Evolutionary conservation across 2,797 vertebrate species (phyloP), one percentile per base, ranked within the genome.

Genomic region (Typhlichthys eigenmanni): DNA sequence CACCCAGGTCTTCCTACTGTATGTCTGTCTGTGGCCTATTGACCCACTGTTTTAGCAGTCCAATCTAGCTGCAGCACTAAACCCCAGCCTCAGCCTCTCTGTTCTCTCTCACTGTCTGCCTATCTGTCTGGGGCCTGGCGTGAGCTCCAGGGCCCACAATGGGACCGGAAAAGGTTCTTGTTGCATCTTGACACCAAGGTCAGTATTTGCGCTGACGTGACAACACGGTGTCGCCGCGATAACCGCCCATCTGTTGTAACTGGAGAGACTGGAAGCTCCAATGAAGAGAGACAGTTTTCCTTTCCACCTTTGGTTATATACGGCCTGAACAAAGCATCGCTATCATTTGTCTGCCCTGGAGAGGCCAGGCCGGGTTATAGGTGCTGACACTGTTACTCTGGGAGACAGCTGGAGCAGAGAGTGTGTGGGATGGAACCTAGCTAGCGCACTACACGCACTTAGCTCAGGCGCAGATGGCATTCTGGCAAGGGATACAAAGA

Each of bases 111-210:
- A 55, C 62, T 62, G 50, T 60, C 68, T 69, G 52, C 14, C 69
- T 38, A 48, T 55, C 78, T 55, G 62, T 66, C 55, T 17, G 71
- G 75, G 76, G 69, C 79, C 73, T 60, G 77, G 80, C 81, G 78
- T 74, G 85, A 87, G 87, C 77, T 85, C 75, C 66, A n/a, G 32
- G 16, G 71, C 69, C 66, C 69, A 9, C 5, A 64, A 80, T 57
- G 71, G 71, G 74, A 64, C 11, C 68, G 24, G n/a, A 77, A 74
- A 72, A 65, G 83, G 77, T 91, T 76, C 81, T 72, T 76, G 85
- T 93, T 91, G 79, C 90, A 88, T 73, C 70, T 70, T 69, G 66
- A 81, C 62, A 77, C 85, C 88, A 85, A 88, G 81, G 89, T 92
- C 89, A 92, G 89, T 87, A 82, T 72, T 88, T 86, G 63, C 17